phyloP scores from a whole-genome alignment of 2,888 invertebrate genomes.

The Byasa hedistus region DNA sequence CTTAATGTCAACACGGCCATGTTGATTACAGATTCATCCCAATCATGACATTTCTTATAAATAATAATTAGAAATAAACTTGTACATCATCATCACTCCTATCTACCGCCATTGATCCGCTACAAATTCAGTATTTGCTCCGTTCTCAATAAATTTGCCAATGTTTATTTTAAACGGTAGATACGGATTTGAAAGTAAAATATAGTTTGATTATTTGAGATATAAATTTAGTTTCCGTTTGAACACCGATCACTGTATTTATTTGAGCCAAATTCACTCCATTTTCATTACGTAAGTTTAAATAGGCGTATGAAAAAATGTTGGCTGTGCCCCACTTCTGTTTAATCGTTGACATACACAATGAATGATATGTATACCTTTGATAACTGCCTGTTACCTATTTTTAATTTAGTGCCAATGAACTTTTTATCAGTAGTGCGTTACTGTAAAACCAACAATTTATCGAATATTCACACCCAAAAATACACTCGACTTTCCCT shows the following conservation, averaged over 20 bases:
- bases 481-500: constrained; percentile 1
- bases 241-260: background rate
- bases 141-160: constrained; percentile 21
- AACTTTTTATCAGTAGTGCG: constrained; percentile 13
- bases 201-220: constrained; percentile 9
- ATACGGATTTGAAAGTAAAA: constrained; percentile 12
- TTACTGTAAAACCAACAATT: constrained; percentile 19
- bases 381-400: background rate
- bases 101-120: background rate
- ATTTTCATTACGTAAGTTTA: background rate
- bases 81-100: background rate
- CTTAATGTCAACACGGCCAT: background rate
- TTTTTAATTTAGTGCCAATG: constrained; percentile 23
- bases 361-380: background rate
- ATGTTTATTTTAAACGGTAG: constrained; percentile 21
- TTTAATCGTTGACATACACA: constrained; percentile 1
- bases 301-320: background rate
- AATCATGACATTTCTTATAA: background rate
- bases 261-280: background rate
- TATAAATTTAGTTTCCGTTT: background rate
- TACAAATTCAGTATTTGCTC: constrained; percentile 1
- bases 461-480: constrained; percentile 27
- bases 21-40: background rate
- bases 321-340: background rate
- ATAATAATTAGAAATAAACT: background rate